A percentile compares a stretch with the other conserved stretches of the same genome.
Conservation (phyloP, 1,140 invertebrate genomes). For the Akabosia matsudoensis region DNA sequence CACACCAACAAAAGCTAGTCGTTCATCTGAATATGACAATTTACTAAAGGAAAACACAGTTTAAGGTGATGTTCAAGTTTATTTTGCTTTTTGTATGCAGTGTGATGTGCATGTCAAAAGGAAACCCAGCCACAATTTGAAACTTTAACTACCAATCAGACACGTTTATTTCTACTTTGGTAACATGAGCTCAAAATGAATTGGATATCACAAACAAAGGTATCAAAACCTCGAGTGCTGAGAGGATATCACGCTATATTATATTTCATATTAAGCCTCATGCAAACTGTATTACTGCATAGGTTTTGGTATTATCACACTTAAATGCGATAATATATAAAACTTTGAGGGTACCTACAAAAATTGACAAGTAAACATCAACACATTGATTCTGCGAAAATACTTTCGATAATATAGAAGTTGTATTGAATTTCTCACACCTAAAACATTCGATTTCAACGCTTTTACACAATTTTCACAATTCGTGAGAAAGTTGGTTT, state of each 20-base stretch:
- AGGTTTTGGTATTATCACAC: not conserved
- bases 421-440: conserved; percentile 10
- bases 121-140: conserved; percentile 14
- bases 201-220: not conserved
- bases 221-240: not conserved
- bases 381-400: conserved; percentile 9
- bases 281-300: not conserved
- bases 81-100: too few species aligned
- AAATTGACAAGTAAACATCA: too few species aligned
- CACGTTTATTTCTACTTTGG: not conserved
- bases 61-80: too few species aligned
- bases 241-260: not conserved
- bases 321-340: not conserved
- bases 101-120: conserved; percentile 19
- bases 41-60: too few species aligned
- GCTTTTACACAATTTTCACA: conserved; percentile 13
- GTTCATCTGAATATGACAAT: too few species aligned
- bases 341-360: too few species aligned
- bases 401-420: not conserved
- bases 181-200: conserved; percentile 19
- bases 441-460: conserved; percentile 22
- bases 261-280: too few species aligned
- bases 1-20: too few species aligned
- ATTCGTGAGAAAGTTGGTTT: conserved; percentile 1
- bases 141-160: conserved; percentile 14